These are phyloP conservation scores for Corydoras maculifer DNA, from an alignment of 2,113 vertebrate genomes.

Conservation along the genomic window DNA sequence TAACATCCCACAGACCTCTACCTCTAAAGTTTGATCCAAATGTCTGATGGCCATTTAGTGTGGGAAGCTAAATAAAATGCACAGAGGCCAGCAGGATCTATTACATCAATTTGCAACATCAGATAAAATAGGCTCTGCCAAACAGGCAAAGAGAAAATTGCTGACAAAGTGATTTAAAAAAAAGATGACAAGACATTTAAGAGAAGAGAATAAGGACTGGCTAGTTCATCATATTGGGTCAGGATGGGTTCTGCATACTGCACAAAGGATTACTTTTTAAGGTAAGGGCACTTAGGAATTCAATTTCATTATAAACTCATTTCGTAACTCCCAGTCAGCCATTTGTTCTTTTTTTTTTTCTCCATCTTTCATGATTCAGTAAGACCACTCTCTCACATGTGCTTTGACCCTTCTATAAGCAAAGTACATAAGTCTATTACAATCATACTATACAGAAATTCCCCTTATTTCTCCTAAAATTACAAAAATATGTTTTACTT, in stretches of 20 bases:
- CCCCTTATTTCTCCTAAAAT: no score
- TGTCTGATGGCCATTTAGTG: slow-evolving; percentile 21
- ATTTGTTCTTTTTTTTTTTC: no score
- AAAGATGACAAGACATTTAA: slow-evolving; percentile 4
- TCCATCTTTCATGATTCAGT: no score
- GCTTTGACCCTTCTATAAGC: no score
- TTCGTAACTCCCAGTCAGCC: neutral
- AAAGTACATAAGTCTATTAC: no score
- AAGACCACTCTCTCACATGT: no score
- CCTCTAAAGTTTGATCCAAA: slow-evolving; percentile 15
- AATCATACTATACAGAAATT: no score
- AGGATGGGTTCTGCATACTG: neutral
- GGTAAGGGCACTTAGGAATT: slow-evolving; percentile 15
- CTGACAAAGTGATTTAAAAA: slow-evolving; percentile 15
- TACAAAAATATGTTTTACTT: no score
- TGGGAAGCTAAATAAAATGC: slow-evolving; percentile 27
- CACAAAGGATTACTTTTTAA: slow-evolving; percentile 14
- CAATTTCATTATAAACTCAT: slow-evolving; percentile 5
- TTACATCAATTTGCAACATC: slow-evolving; percentile 39
- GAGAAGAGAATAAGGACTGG: slow-evolving; percentile 1
- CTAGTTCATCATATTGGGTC: neutral
- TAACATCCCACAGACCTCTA: neutral
- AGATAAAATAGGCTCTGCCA: slow-evolving; percentile 21
- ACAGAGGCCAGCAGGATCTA: slow-evolving; percentile 24
- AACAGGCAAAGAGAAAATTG: slow-evolving; percentile 29